phyloP scores from a whole-genome alignment of 2,113 vertebrate genomes.

The Octodon degus region DNA sequence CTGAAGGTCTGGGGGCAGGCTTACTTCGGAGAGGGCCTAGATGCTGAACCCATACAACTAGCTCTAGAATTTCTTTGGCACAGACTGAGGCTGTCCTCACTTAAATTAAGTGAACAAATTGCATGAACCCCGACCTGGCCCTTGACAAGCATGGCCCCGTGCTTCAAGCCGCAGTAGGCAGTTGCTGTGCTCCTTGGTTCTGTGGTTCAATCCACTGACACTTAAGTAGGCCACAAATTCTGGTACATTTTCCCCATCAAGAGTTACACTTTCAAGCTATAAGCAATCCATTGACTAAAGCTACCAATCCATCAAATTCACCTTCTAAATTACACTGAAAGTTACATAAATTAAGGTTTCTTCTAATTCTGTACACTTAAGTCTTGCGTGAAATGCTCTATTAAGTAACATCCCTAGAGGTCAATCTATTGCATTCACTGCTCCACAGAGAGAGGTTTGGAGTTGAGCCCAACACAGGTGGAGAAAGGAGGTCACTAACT shows the following conservation, averaged over 20 bases:
- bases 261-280: conserved; percentile 64
- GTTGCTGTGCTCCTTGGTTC: conserved; percentile 42
- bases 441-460: not conserved
- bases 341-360: conserved; percentile 62
- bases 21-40: not conserved
- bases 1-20: not conserved
- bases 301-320: conserved; percentile 52
- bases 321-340: conserved; percentile 73
- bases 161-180: conserved; percentile 35
- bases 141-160: not conserved
- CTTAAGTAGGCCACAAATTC: conserved; percentile 64
- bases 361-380: conserved; percentile 64
- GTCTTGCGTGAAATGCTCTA: conserved; percentile 59
- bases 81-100: not conserved
- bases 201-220: conserved; percentile 45
- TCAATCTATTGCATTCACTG: conserved; percentile 58
- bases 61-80: conserved; percentile 58
- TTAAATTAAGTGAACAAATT: not conserved
- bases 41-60: not conserved
- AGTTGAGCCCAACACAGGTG: not conserved
- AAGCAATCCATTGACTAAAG: conserved; percentile 64
- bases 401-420: conserved; percentile 63
- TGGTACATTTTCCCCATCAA: conserved; percentile 44
- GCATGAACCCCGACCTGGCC: not conserved
- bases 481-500: not conserved